phyloP scores from a whole-genome alignment of 2,888 invertebrate genomes.

The Ormyrus nitidulus region DNA sequence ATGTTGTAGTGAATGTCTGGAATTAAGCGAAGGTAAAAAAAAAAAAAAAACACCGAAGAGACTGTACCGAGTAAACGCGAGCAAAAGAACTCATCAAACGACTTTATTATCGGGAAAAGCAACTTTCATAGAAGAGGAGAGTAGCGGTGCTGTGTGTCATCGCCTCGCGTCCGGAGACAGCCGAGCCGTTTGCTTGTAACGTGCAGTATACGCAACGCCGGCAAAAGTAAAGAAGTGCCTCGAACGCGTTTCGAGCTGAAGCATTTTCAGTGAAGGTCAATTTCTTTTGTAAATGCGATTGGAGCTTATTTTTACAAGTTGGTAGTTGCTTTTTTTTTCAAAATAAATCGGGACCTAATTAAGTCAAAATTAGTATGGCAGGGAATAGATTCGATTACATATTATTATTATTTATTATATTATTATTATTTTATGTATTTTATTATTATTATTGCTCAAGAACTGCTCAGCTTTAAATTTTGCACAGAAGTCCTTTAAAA shows the following conservation, averaged over 20 bases:
- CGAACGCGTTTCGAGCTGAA: neutral
- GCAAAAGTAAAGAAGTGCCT: neutral
- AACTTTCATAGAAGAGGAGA: conserved; percentile 53
- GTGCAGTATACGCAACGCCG: neutral
- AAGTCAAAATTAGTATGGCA: no score
- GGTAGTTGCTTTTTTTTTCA: no score
- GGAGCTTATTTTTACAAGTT: no score
- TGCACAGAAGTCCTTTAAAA: no score
- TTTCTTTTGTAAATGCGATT: no score
- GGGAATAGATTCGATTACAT: no score
- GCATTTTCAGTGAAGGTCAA: neutral
- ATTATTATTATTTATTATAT: no score
- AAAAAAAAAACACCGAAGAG: conserved; percentile 35
- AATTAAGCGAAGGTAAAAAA: neutral
- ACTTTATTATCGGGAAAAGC: conserved; percentile 44
- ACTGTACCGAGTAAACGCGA: neutral
- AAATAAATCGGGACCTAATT: no score
- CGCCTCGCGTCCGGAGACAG: neutral
- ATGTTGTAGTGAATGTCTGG: neutral
- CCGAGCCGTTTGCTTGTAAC: no score
- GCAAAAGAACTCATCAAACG: conserved; percentile 24
- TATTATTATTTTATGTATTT: no score
- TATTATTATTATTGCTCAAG: no score
- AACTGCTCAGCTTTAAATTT: no score
- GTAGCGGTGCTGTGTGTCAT: conserved; percentile 41